Evolutionary conservation across 23 tunicate species (phyloP).

Genomic region (Oikopleura vanhoeffeni): DNA sequence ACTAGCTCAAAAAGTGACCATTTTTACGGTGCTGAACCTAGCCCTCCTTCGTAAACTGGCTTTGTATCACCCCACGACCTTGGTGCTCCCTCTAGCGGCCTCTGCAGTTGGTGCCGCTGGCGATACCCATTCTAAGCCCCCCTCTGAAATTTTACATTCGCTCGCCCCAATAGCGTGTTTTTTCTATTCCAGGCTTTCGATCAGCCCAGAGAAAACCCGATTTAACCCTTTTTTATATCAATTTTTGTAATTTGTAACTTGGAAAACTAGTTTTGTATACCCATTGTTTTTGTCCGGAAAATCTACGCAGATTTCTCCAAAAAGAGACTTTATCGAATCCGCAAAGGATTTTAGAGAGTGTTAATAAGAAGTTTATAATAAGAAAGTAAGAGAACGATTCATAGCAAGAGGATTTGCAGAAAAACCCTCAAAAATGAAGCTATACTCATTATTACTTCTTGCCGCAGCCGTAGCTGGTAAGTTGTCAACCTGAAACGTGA

Average conservation of each 20-base stretch:
- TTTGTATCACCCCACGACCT: not conserved
- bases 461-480: not conserved
- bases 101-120: not conserved
- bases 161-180: not conserved
- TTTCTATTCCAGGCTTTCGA: not conserved
- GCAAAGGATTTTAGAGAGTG: not conserved
- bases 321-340: not conserved
- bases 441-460: not conserved
- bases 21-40: too few relatives aligned
- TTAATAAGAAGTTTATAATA: not conserved
- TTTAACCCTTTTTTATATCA: not conserved
- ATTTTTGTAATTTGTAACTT: not conserved
- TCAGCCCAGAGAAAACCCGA: not conserved
- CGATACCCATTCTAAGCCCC: not conserved
- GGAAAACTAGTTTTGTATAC: too few relatives aligned
- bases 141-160: not conserved
- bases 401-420: not conserved
- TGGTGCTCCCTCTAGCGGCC: not conserved
- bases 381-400: not conserved
- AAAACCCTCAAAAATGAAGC: not conserved
- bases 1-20: too few relatives aligned
- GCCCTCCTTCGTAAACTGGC: too few relatives aligned
- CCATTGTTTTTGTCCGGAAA: too few relatives aligned
- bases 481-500: too few relatives aligned
- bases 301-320: not conserved